Conservation (phyloP, 92 coral and sea anemone genomes). For the Zoanthus sansibaricus region DNA sequence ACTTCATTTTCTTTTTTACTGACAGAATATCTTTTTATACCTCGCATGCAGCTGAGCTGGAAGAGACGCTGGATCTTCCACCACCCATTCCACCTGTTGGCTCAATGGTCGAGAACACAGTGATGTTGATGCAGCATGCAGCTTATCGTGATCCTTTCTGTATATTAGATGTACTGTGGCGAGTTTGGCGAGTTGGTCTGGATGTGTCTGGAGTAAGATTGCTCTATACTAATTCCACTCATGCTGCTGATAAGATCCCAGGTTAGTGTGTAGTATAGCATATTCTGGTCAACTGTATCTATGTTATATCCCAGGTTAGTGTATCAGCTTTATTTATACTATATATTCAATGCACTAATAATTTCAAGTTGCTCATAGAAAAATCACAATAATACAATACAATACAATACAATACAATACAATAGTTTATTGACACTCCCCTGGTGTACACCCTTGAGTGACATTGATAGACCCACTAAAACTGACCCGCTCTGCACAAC, state of each 20-base stretch:
- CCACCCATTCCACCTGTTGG: constrained; percentile 60
- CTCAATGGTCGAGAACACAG: constrained; percentile 73
- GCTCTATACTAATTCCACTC: constrained; percentile 38
- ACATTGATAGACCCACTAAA: too few relatives aligned
- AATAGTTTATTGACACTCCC: too few relatives aligned
- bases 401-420: too few relatives aligned
- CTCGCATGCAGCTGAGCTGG: background rate
- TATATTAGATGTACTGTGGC: constrained; percentile 84
- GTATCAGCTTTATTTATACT: too few relatives aligned
- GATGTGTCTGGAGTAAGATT: constrained; percentile 90
- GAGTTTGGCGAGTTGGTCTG: constrained; percentile 79
- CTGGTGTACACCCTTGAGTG: too few relatives aligned
- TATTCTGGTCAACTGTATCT: too few relatives aligned
- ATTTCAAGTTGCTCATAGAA: background rate
- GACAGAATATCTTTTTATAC: background rate
- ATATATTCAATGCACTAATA: too few relatives aligned
- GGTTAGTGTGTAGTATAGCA: constrained; percentile 43
- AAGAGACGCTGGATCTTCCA: constrained; percentile 6
- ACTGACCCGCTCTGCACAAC: too few relatives aligned
- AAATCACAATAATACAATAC: background rate
- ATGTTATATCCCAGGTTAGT: background rate
- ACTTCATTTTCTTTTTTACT: background rate
- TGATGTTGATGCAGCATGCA: constrained; percentile 76
- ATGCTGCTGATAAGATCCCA: constrained; percentile 50
- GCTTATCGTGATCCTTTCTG: constrained; percentile 84